Conservation (phyloP, 2,797 vertebrate species). For the Propithecus perrieri region DNA sequence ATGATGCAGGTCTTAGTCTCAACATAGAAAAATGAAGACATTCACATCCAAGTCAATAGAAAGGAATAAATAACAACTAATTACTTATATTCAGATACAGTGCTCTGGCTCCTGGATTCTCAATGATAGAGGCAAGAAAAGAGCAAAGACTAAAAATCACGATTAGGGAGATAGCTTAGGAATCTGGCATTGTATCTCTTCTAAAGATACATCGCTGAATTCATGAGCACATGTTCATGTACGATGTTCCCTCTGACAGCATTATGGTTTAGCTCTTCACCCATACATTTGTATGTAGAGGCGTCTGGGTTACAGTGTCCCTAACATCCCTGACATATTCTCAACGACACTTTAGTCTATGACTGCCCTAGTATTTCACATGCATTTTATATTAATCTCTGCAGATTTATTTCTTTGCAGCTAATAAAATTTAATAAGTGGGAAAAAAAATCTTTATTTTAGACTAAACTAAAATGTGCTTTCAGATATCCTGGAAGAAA, state of each 20-base stretch:
- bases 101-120: neutral
- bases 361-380: neutral
- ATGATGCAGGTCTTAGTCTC: neutral
- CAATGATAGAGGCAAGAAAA: neutral
- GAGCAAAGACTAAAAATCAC: neutral
- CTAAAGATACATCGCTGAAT: neutral
- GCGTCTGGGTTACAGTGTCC: neutral
- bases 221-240: neutral
- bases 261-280: neutral
- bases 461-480: neutral
- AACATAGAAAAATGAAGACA: slow-evolving; percentile 1
- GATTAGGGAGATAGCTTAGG: neutral
- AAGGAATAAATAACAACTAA: neutral
- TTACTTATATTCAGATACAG: neutral
- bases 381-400: slow-evolving; percentile 18
- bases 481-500: neutral
- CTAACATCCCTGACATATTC: neutral
- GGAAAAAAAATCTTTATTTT: slow-evolving; percentile 16
- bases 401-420: neutral
- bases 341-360: neutral
- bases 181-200: neutral
- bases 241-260: neutral
- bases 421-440: neutral
- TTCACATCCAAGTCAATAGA: neutral
- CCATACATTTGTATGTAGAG: neutral